A percentile compares a stretch with the other conserved stretches of the same genome.
These are phyloP conservation scores for Aphodius sticticus DNA, from an alignment of 2,888 invertebrate species.

Conservation along the genomic window DNA sequence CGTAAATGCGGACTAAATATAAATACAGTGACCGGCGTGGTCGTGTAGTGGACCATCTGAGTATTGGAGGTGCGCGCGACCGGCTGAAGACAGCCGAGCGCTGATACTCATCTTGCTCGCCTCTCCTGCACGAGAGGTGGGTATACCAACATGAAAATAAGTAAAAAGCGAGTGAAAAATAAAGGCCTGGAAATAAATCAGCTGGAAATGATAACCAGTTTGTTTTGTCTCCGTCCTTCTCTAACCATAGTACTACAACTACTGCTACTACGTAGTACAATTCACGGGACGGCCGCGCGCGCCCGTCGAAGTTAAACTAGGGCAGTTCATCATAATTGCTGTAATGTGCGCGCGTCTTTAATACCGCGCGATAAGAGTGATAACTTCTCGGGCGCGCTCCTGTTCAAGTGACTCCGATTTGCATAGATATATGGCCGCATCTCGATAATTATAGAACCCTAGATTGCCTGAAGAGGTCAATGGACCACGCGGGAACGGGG, in stretches of 20 bases:
- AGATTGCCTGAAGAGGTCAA: slow-evolving; percentile 50
- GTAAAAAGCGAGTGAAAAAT: background rate
- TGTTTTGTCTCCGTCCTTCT: slow-evolving; percentile 54
- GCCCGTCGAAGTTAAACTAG: slow-evolving; percentile 40
- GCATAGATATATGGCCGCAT: slow-evolving; percentile 41
- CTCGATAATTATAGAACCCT: slow-evolving; percentile 47
- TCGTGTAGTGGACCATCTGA: slow-evolving; percentile 6
- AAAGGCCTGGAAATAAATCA: slow-evolving; percentile 47
- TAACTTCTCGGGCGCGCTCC: slow-evolving; percentile 9
- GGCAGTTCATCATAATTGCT: slow-evolving; percentile 36
- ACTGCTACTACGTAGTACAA: slow-evolving; percentile 58
- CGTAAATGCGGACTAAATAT: background rate
- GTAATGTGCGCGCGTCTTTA: background rate
- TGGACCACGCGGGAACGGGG: slow-evolving; percentile 47
- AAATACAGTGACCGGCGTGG: slow-evolving; percentile 10
- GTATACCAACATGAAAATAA: slow-evolving; percentile 4
- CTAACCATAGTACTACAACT: slow-evolving; percentile 57
- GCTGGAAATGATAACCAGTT: slow-evolving; percentile 60
- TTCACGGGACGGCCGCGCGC: slow-evolving; percentile 49
- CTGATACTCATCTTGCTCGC: slow-evolving; percentile 4
- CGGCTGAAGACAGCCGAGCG: slow-evolving; percentile 11
- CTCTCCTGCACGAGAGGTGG: background rate
- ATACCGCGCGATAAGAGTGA: background rate
- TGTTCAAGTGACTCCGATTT: slow-evolving; percentile 34
- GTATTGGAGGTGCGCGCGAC: slow-evolving; percentile 9